These are phyloP conservation scores for Muraenolepis orangiensis DNA, from an alignment of 2,797 vertebrate species.

Conservation along the genomic window DNA sequence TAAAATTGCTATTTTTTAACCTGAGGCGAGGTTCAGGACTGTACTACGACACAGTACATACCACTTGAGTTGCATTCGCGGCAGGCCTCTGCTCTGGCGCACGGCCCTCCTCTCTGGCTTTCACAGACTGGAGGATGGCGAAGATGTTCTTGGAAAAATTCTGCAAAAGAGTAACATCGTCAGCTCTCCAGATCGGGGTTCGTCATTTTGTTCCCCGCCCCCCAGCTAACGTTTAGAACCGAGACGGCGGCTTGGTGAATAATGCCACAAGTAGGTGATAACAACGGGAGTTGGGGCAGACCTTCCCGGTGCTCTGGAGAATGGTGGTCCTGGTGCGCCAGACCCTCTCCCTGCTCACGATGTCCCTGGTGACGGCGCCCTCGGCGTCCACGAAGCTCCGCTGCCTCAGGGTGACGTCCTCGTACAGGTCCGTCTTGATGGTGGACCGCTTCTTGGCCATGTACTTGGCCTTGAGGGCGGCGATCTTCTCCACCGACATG, in stretches of 20 bases:
- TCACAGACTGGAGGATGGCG: conserved; percentile 97
- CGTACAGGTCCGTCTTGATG: conserved; percentile 97
- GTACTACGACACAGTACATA: conserved; percentile 56
- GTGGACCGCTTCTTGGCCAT: conserved; percentile 99
- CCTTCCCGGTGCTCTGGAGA: conserved; percentile 97
- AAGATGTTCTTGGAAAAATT: conserved; percentile 99
- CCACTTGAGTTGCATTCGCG: conserved; percentile 88
- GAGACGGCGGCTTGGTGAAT: not conserved
- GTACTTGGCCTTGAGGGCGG: conserved; percentile 99
- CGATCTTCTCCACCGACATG: conserved; percentile 99
- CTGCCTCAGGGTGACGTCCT: conserved; percentile 95
- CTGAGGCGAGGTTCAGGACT: not conserved
- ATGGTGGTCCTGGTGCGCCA: conserved; percentile 99
- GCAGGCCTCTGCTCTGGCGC: conserved; percentile 93
- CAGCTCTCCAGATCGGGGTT: not conserved
- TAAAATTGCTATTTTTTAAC: too few relatives aligned
- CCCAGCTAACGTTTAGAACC: not conserved
- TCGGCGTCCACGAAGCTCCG: conserved; percentile 98
- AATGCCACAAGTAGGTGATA: not conserved
- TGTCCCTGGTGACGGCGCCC: conserved; percentile 95
- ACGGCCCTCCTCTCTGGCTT: conserved; percentile 96
- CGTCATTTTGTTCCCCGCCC: too few relatives aligned
- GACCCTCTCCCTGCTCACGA: conserved; percentile 95
- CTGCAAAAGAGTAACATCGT: conserved; percentile 59
- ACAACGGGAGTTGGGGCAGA: conserved; percentile 43